Evolutionary conservation across 2,113 vertebrate species (phyloP).

Genomic region (Zosterops lateralis): DNA sequence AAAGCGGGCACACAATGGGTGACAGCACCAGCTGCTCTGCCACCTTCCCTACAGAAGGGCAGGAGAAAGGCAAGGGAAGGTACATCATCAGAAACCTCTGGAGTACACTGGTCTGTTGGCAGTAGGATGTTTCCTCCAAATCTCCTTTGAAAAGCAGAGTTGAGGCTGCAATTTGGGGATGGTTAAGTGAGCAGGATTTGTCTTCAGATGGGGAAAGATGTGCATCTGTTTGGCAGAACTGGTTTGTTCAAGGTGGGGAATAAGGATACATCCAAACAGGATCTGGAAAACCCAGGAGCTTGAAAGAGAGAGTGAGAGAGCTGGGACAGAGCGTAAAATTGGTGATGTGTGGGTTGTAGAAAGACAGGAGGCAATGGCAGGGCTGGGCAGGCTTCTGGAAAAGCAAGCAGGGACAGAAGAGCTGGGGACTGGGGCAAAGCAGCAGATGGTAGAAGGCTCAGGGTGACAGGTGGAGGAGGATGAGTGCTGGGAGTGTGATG

Average conservation of each 20-base stretch:
- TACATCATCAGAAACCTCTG: not conserved
- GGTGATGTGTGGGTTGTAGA: not conserved
- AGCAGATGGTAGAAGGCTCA: not conserved
- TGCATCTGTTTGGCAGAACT: not conserved
- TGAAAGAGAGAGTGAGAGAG: not conserved
- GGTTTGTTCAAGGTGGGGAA: not conserved
- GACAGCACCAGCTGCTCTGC: not conserved
- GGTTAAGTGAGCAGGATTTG: not conserved
- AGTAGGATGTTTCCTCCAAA: not conserved
- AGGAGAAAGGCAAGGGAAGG: not conserved
- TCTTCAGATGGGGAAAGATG: not conserved
- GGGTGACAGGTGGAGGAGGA: not conserved
- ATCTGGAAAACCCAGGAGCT: not conserved
- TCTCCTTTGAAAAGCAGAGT: not conserved
- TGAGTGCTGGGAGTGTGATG: not conserved
- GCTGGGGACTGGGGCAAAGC: not conserved
- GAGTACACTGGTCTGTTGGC: not conserved
- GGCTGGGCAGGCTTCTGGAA: not conserved
- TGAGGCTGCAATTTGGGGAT: not conserved
- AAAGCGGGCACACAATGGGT: accelerated
- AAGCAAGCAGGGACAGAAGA: not conserved
- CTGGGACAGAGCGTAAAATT: not conserved
- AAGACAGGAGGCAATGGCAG: not conserved
- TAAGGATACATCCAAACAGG: not conserved
- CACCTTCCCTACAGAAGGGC: not conserved